phyloP scores from a whole-genome alignment of 2,888 invertebrate species.

The Hydrotaea diabolus region DNA sequence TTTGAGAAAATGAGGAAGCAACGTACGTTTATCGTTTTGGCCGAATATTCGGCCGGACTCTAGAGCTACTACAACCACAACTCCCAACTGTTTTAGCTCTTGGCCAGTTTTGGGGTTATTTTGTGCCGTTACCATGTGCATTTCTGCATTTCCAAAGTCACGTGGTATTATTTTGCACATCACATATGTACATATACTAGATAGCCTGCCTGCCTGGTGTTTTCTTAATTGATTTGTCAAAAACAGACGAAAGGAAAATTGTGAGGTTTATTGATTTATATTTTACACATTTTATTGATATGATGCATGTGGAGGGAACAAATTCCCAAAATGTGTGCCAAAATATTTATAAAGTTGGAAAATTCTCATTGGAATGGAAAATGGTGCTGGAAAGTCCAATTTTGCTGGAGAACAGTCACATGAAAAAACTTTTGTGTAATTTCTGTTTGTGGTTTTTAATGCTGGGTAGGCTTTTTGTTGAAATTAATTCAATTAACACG shows the following conservation, averaged over 20 bases:
- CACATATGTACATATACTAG: too few relatives aligned
- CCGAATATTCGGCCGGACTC: neutral
- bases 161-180: slow-evolving; percentile 54
- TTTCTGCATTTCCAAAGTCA: slow-evolving; percentile 62
- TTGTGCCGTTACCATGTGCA: slow-evolving; percentile 55
- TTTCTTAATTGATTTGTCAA: slow-evolving; percentile 42
- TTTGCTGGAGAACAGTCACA: too few relatives aligned
- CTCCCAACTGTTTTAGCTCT: neutral
- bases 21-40: too few relatives aligned
- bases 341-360: too few relatives aligned
- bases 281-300: neutral
- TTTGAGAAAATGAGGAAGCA: too few relatives aligned
- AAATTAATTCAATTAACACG: slow-evolving; percentile 35
- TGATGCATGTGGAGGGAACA: too few relatives aligned
- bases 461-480: neutral
- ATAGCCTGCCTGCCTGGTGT: neutral
- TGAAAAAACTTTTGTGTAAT: neutral
- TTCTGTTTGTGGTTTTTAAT: neutral
- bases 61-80: slow-evolving; percentile 5
- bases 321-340: too few relatives aligned
- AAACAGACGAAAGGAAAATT: neutral
- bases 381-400: too few relatives aligned
- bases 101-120: slow-evolving; percentile 17
- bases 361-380: neutral
- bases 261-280: neutral